Evolutionary conservation across 30 jellyfish, hydroid and myxozoan species (phyloP).

Genomic region (Aurelia aurita): DNA sequence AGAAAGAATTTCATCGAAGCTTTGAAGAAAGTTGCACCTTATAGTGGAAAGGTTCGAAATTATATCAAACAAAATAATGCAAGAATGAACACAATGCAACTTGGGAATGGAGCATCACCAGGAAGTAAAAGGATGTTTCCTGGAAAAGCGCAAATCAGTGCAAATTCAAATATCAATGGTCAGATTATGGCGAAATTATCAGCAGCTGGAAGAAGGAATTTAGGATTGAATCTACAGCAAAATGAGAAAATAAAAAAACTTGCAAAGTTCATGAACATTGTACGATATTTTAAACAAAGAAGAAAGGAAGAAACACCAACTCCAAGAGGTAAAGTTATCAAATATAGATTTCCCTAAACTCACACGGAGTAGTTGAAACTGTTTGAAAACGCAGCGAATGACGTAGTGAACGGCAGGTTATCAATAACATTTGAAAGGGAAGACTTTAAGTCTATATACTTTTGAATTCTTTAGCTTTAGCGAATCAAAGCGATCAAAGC

Average conservation of each 20-base stretch:
- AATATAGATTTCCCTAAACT: background rate
- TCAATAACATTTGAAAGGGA: too few species aligned
- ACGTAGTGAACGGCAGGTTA: too few species aligned
- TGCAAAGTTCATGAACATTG: slow-evolving; percentile 25
- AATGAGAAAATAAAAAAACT: slow-evolving; percentile 1
- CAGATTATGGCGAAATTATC: background rate
- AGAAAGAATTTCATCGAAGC: slow-evolving; percentile 31
- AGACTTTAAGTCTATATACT: too few species aligned
- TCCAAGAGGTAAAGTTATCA: slow-evolving; percentile 2
- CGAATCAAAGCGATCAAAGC: too few species aligned
- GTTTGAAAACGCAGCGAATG: too few species aligned
- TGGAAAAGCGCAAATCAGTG: background rate
- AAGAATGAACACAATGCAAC: background rate
- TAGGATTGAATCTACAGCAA: background rate
- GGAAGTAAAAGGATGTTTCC: background rate
- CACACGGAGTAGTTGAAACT: too few species aligned
- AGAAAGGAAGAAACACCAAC: slow-evolving; percentile 6
- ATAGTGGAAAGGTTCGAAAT: slow-evolving; percentile 36
- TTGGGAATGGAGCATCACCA: background rate
- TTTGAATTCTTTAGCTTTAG: too few species aligned
- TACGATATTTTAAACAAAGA: slow-evolving; percentile 12
- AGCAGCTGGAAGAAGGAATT: too few species aligned
- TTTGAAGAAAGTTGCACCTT: slow-evolving; percentile 60
- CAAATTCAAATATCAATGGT: background rate
- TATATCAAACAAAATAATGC: slow-evolving; percentile 19